Base-by-base conservation (phyloP, 2,113 vertebrate genomes). In the Dromas ardeola region DNA sequence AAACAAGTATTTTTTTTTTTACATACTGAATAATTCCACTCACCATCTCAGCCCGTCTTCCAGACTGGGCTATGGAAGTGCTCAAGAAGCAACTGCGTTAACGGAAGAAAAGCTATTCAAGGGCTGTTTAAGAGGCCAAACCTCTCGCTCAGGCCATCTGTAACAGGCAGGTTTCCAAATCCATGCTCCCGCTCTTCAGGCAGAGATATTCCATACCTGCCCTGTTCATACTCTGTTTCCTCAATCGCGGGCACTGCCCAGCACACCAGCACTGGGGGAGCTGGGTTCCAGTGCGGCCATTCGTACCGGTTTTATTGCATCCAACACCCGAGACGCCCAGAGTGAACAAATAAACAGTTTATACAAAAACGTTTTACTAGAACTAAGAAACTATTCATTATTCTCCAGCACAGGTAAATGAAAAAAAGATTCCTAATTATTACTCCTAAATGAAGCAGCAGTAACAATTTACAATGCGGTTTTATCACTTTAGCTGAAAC, bases 261-360 rank as follows among this genome's bases (percentile, higher is more conserved):
- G 3, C 23, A 52, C 23, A 11, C 3, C 11, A 2, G 2, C 5
- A 30, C 0, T 15, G 45, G 40, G 43, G 13, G 3, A 27, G 2
- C 19, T 4, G 25, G 6, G n/a, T 27, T 85, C 21, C 74, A 15
- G 36, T 0, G 6, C 72, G 65, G 49, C 63, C 55, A 11, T 2
- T 50, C 15, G 0, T 17, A 2, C 5, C 2, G 5, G 4, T n/a
- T 36, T 7, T 43, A 25, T 23, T 67, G 29, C 36, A 16, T n/a
- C 66, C 17, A 18, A 58, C 34, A 32, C 32, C 65, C 52, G 1
- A 63, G n/a, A 81, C 30, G 80, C 43, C 43, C 81, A 38, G 65
- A 94, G 86, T 29, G 74, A 94, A 85, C 87, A 95, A 81, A 71
- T 27, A 70, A 67, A 66, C 77, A 56, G 15, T 53, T 90, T 29